A percentile compares a stretch with the other conserved stretches of the same genome.
Evolutionary conservation across 2,113 vertebrate species (phyloP).

Genomic region (Pogonocichla stellata): DNA sequence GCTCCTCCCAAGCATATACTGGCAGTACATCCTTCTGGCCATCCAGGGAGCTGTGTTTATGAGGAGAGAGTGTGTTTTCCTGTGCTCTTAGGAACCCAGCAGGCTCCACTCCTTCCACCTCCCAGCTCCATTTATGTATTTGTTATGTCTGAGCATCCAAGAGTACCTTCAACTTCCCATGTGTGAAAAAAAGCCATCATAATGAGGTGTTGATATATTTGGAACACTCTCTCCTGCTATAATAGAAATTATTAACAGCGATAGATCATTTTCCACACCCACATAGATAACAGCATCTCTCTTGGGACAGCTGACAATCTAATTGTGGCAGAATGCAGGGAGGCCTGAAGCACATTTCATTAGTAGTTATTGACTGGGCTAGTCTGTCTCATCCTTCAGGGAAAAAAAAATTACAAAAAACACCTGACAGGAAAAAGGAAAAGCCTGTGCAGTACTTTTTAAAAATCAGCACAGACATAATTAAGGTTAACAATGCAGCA

Average conservation of each 20-base stretch:
- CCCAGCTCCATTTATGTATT: background rate
- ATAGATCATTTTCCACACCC: slow-evolving; percentile 26
- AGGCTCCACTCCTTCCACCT: background rate
- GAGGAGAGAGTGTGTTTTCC: background rate
- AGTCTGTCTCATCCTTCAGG: background rate
- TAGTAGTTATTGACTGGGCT: background rate
- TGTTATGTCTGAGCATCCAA: background rate
- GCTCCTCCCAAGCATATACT: fast-evolving
- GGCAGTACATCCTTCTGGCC: background rate
- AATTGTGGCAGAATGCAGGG: slow-evolving; percentile 5
- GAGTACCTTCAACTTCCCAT: background rate
- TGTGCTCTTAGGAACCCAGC: background rate
- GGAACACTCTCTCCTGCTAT: background rate
- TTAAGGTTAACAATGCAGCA: slow-evolving; percentile 45
- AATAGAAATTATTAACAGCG: background rate
- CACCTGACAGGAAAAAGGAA: slow-evolving; percentile 65
- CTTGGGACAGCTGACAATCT: background rate
- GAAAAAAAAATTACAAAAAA: background rate
- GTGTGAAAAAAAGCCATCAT: background rate
- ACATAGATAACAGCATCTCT: background rate
- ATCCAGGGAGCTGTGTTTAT: background rate
- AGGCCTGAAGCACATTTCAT: slow-evolving; percentile 13
- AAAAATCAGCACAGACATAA: slow-evolving; percentile 33
- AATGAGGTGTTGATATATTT: background rate
- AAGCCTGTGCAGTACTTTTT: slow-evolving; percentile 1